Conservation (phyloP, 2,888 invertebrate genomes). For the Calameuta filiformis region DNA sequence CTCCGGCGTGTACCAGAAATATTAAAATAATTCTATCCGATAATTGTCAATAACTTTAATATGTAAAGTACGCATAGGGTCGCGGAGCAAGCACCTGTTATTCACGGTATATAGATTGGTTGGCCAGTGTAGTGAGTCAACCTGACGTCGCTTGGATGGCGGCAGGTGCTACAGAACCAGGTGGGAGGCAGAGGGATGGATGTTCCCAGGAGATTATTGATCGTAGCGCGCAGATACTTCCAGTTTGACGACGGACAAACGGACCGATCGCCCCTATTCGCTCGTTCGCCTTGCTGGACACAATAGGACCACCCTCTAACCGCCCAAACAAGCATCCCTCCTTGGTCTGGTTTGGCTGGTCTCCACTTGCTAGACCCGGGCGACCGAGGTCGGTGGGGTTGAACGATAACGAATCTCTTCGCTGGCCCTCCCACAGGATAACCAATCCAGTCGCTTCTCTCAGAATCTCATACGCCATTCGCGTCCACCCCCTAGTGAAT, state of each 20-base stretch:
- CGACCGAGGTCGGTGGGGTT: neutral
- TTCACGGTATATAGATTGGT: neutral
- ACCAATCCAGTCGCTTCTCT: conserved; percentile 9
- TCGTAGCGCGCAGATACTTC: conserved; percentile 54
- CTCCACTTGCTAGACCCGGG: neutral
- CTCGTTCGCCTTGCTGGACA: neutral
- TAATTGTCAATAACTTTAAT: neutral
- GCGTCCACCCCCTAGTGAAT: conserved; percentile 20
- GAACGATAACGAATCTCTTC: neutral
- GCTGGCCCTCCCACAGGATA: neutral
- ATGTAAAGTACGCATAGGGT: neutral
- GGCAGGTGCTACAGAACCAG: conserved; percentile 43
- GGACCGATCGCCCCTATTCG: conserved; percentile 4
- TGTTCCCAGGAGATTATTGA: conserved; percentile 65
- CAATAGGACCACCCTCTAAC: neutral
- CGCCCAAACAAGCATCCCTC: conserved; percentile 3
- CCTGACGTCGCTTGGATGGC: conserved; percentile 26
- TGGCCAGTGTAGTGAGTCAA: conserved; percentile 16
- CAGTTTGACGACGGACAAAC: conserved; percentile 34
- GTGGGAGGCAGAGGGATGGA: conserved; percentile 51
- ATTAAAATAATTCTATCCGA: neutral
- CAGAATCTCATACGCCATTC: conserved; percentile 49
- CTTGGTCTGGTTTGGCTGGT: neutral
- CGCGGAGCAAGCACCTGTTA: neutral
- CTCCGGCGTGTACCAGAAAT: neutral